phyloP scores from a whole-genome alignment of 2,888 invertebrate genomes.

The Eledona agricola region DNA sequence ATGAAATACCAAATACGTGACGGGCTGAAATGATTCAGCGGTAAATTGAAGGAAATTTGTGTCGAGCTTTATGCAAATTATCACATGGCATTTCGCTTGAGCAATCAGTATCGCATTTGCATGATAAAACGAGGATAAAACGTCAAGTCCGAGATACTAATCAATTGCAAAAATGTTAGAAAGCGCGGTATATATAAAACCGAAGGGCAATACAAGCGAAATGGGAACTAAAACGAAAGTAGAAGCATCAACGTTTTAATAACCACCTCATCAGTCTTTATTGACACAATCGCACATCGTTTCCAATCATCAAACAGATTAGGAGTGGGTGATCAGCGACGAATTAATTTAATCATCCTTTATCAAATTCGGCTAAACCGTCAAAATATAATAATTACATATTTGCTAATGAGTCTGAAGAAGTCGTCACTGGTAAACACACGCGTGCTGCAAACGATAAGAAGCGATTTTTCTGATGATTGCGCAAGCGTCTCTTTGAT shows the following conservation, averaged over 20 bases:
- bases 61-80: too few relatives aligned
- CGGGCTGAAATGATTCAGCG: too few relatives aligned
- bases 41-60: too few relatives aligned
- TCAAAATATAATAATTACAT: slow-evolving; percentile 11
- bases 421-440: slow-evolving; percentile 7
- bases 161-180: too few relatives aligned
- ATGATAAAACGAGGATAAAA: too few relatives aligned
- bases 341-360: slow-evolving; percentile 6
- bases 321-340: slow-evolving; percentile 6
- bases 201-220: too few relatives aligned
- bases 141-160: too few relatives aligned
- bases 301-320: slow-evolving; percentile 3
- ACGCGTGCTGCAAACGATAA: slow-evolving; percentile 2
- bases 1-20: too few relatives aligned
- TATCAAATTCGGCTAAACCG: slow-evolving; percentile 7
- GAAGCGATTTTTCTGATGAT: slow-evolving; percentile 10
- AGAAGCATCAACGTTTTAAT: slow-evolving; percentile 4
- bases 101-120: too few relatives aligned
- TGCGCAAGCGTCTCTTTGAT: slow-evolving; percentile 36
- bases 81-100: too few relatives aligned
- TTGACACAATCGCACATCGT: slow-evolving; percentile 6
- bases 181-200: too few relatives aligned
- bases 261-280: slow-evolving; percentile 3
- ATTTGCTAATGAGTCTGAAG: slow-evolving; percentile 3
- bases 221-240: too few relatives aligned